Base-by-base conservation (phyloP, 2,888 invertebrate species). In the Criorhina ranunculi region DNA sequence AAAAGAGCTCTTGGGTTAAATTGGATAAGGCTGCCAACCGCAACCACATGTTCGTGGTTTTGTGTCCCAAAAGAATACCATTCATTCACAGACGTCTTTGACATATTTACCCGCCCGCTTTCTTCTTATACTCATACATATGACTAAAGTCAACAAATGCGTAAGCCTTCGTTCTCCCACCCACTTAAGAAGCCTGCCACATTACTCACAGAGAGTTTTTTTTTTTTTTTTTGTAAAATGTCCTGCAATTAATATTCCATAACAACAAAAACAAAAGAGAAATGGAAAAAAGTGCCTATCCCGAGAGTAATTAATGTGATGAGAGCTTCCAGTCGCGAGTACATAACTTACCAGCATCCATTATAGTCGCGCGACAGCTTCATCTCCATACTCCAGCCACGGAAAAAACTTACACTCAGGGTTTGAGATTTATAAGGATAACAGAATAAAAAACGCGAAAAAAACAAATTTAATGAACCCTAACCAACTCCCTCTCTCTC, bases 261-360 rank as follows among this genome's bases (percentile, higher is more conserved):
- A n/a, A n/a, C n/a, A 15, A 37, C 40, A 72, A 57, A 59, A 69
- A 64, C 9, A 8, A 49, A 31, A 1, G 5, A 33, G 31, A 31
- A 69, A 19, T 5, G 15, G 15, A n/a, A 55, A 59, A 60, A 62
- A 66, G n/a, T 76, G 66, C 49, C 64, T 72, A 72, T 72, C 33
- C 55, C 31, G n/a, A 37, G 67, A 62, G 67, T 83, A 75, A 85
- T 85, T 79, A 85, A 85, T 79, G 51, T 73, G 79, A 85, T 69
- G 75, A 79, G 55, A 33, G 83, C 44, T 67, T 19, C 42, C 62
- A 62, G 31, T 49, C 70, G 46, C 55, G 78, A 33, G 37, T 42
- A 69, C 31, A 78, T 70, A 57, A 70, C 42, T 66, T 62, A 57
- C 46, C 2, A 59, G 46, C 40, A 53, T 53, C 33, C 44, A 70